A percentile compares a stretch with the other conserved stretches of the same genome.
These are phyloP conservation scores for Lipotes vexillifer DNA, from an alignment of 2,113 vertebrate species.

Conservation along the genomic window DNA sequence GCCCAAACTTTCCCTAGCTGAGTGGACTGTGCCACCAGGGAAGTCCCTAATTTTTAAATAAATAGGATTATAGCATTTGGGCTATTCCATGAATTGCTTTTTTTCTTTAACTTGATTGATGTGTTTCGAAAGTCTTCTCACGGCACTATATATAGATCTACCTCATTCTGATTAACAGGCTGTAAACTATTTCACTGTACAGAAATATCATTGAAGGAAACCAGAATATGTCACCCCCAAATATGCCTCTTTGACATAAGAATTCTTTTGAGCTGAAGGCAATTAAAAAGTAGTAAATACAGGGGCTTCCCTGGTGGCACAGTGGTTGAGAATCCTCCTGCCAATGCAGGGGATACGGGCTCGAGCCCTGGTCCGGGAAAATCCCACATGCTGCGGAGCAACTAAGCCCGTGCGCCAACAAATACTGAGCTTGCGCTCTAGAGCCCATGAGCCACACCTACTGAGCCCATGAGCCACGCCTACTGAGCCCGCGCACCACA, in stretches of 20 bases:
- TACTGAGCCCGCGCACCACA: too few species aligned
- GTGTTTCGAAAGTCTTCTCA: background rate
- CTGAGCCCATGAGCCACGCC: too few species aligned
- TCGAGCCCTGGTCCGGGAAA: too few species aligned
- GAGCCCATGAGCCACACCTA: too few species aligned
- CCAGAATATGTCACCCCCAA: background rate
- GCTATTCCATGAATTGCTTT: background rate
- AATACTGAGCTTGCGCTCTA: too few species aligned
- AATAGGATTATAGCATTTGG: background rate
- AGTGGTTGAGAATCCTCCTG: too few species aligned
- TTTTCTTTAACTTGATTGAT: background rate
- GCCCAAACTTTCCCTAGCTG: background rate
- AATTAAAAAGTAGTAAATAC: background rate
- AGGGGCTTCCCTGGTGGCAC: background rate
- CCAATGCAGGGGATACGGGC: too few species aligned
- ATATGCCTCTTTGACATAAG: background rate
- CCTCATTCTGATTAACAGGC: background rate
- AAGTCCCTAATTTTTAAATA: background rate
- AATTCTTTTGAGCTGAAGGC: background rate
- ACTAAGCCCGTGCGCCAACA: too few species aligned
- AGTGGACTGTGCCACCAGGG: too few species aligned
- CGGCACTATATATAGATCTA: background rate
- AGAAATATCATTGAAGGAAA: background rate
- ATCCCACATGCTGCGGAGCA: too few species aligned
- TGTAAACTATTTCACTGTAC: background rate